A percentile compares a stretch with the other conserved stretches of the same genome.
Evolutionary conservation across 2,888 invertebrate species (phyloP).

Genomic region (Sycophila texana): DNA sequence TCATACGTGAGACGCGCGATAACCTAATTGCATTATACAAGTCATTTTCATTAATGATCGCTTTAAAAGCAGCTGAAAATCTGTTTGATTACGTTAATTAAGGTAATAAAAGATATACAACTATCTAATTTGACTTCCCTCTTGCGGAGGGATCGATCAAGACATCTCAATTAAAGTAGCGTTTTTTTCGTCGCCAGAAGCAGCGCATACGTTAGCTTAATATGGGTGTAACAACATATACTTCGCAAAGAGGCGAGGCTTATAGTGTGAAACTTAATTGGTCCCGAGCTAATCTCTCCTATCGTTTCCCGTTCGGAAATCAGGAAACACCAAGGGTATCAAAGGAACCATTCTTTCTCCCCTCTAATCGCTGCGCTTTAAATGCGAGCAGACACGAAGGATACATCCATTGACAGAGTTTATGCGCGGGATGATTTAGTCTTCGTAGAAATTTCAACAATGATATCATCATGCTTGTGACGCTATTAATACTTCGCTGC

Average conservation of each 20-base stretch:
- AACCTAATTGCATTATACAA: no score
- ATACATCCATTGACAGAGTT: no score
- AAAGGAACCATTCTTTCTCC: neutral
- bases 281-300: conserved; percentile 17
- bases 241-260: neutral
- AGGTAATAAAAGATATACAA: neutral
- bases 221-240: neutral
- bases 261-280: conserved; percentile 38
- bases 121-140: neutral
- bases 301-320: conserved; percentile 1
- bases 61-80: neutral
- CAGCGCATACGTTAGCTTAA: neutral
- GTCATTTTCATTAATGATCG: no score
- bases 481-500: no score
- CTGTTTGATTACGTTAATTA: neutral
- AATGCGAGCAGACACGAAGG: no score
- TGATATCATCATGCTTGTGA: no score
- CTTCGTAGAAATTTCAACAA: no score
- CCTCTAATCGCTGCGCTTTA: neutral
- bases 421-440: no score
- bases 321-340: conserved; percentile 15
- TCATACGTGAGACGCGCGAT: no score
- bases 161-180: conserved; percentile 32
- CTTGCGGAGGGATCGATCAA: neutral
- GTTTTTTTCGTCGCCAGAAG: conserved; percentile 18